A percentile compares a stretch with the other conserved stretches of the same genome.
These are phyloP conservation scores for Gobius niger DNA, from an alignment of 2,113 vertebrate genomes.

Conservation along the genomic window DNA sequence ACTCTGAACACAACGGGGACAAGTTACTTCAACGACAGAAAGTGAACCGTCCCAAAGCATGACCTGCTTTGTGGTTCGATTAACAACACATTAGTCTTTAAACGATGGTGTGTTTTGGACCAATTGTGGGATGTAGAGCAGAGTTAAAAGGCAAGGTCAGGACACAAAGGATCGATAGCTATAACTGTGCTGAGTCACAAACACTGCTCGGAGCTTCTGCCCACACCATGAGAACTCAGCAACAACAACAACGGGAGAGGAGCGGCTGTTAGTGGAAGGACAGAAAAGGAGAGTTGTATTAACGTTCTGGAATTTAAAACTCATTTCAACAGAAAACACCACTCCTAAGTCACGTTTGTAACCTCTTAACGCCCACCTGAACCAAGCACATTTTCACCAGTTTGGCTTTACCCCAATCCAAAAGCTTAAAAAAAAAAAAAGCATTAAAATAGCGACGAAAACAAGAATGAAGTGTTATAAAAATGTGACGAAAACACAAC, in stretches of 20 bases:
- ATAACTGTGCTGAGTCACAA: constrained; percentile 37
- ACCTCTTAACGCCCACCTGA: too few species aligned
- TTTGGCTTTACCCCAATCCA: too few species aligned
- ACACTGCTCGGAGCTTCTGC: constrained; percentile 10
- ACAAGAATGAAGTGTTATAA: too few species aligned
- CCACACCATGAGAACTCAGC: constrained; percentile 8
- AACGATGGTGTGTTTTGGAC: constrained; percentile 1
- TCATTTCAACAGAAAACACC: too few species aligned
- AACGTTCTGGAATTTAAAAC: too few species aligned
- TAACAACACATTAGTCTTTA: neutral
- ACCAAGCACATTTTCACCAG: too few species aligned
- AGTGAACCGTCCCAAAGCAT: neutral
- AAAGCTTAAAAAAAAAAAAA: too few species aligned
- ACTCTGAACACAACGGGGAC: neutral
- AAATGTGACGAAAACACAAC: too few species aligned
- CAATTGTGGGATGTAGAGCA: neutral
- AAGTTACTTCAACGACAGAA: neutral
- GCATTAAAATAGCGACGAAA: too few species aligned
- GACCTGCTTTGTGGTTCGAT: neutral
- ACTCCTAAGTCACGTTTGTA: too few species aligned
- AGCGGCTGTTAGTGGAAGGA: neutral
- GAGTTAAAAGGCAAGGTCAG: constrained; percentile 42
- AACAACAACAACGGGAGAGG: neutral
- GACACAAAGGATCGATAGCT: constrained; percentile 25
- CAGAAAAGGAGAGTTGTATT: neutral